Evolutionary conservation across 2,888 invertebrate genomes (phyloP), one percentile per base, ranked within the genome.

Genomic region (Dasysyrphus albostriatus): DNA sequence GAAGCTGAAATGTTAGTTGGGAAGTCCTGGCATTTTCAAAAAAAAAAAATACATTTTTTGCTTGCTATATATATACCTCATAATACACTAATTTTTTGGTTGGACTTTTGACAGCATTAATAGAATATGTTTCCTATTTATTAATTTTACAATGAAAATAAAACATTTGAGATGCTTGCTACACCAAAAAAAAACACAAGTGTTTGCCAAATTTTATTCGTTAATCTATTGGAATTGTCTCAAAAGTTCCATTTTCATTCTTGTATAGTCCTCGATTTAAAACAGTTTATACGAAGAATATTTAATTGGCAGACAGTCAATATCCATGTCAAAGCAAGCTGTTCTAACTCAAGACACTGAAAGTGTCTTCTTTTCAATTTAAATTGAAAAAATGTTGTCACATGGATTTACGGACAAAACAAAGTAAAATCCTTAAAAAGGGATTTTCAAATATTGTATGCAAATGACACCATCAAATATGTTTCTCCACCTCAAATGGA

Each of bases 251-350:
- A 51, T 37, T 34, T 34, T 19, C 29, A 70, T 8, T 51, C 19
- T n/a, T 49, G 29, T 8, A 8, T 56, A 29, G 3, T 32, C 29
- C 4, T 10, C 2, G n/a, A n/a, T n/a, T 0, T 16, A 44, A 56
- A 14, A 32, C 5, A 19, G 10, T 56, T n/a, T 56, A 39, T 56
- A 56, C 44, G 42, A 16, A 70, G n/a, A 16, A 19, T 67, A 51
- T 19, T 16, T 51, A 56, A 56, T 56, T 70, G 70, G 70, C 70
- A 70, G 37, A 3, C 39, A 70, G 56, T 70, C 70, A 70, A 70
- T 70, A 70, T 29, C 12, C 56, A 32, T 56, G 39, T 70, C 54
- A 70, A 19, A n/a, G 56, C 54, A 70, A 70, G 54, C 54, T 70
- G 70, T 70, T 70, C 19, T n/a, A 29, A 12, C 29, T 6, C 29